These are phyloP conservation scores for Varecia variegata DNA, from an alignment of 2,797 vertebrate species.

Conservation along the genomic window DNA sequence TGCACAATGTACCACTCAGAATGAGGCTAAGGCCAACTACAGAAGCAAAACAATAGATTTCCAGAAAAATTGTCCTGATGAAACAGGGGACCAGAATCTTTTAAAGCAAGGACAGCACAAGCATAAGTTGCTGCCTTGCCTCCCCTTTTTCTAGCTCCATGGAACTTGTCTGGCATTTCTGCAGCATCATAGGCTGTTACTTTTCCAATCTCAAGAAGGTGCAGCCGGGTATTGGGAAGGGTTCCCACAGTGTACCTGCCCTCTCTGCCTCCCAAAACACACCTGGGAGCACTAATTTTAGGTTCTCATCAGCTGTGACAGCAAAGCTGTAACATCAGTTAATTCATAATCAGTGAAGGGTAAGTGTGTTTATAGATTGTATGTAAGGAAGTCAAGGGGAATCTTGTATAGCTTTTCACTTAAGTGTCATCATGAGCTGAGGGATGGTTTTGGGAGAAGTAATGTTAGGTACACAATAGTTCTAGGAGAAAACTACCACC, in stretches of 20 bases:
- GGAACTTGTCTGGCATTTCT: not conserved
- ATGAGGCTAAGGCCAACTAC: not conserved
- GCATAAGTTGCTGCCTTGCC: not conserved
- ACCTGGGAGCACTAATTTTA: slow-evolving; percentile 79
- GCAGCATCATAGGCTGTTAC: not conserved
- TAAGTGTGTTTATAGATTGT: slow-evolving; percentile 61
- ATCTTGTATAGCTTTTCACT: slow-evolving; percentile 39
- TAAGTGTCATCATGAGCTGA: not conserved
- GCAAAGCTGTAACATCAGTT: slow-evolving; percentile 77
- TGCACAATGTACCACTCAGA: not conserved
- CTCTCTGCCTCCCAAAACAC: slow-evolving; percentile 62
- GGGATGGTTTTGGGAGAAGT: not conserved
- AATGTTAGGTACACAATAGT: not conserved
- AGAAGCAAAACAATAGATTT: not conserved
- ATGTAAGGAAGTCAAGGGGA: slow-evolving; percentile 63
- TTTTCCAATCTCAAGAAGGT: slow-evolving; percentile 21
- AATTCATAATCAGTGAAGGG: slow-evolving; percentile 70
- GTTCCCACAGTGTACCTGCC: slow-evolving; percentile 35
- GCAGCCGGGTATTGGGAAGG: slow-evolving; percentile 46
- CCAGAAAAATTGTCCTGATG: not conserved
- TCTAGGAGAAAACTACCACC: not conserved
- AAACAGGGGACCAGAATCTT: not conserved
- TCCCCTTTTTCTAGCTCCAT: not conserved
- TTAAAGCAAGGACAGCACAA: not conserved
- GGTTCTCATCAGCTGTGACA: slow-evolving; percentile 79